These are phyloP conservation scores for Candoia aspera DNA, from an alignment of 2,113 vertebrate species.

Conservation along the genomic window DNA sequence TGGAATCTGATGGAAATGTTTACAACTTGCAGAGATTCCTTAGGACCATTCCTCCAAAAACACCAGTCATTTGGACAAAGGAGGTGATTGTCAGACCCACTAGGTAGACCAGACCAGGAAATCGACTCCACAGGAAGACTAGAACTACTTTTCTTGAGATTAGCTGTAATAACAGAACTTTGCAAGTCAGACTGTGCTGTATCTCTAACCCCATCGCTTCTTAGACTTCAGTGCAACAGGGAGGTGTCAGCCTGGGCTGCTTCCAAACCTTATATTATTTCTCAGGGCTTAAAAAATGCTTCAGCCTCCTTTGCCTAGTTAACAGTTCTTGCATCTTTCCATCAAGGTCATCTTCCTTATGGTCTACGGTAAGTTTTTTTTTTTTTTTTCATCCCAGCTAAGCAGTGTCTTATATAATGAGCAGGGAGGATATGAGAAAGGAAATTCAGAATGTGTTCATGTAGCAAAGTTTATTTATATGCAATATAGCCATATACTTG, in stretches of 20 bases:
- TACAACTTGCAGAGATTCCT: neutral
- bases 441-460: neutral
- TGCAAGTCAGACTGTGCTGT: neutral
- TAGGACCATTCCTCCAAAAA: neutral
- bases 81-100: neutral
- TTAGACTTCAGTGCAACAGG: neutral
- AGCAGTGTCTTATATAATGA: neutral
- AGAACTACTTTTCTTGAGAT: neutral
- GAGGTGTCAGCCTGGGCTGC: neutral
- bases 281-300: too few species aligned
- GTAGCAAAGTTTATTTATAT: neutral
- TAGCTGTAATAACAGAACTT: neutral
- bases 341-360: neutral
- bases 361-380: neutral
- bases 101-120: neutral
- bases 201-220: neutral
- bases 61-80: neutral
- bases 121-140: neutral
- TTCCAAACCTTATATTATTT: too few species aligned
- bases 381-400: neutral
- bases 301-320: neutral
- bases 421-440: neutral
- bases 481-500: neutral
- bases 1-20: neutral
- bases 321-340: neutral